Evolutionary conservation across 2,797 vertebrate genomes (phyloP), one percentile per base, ranked within the genome.

Genomic region (Melanotaenia maccullochi): DNA sequence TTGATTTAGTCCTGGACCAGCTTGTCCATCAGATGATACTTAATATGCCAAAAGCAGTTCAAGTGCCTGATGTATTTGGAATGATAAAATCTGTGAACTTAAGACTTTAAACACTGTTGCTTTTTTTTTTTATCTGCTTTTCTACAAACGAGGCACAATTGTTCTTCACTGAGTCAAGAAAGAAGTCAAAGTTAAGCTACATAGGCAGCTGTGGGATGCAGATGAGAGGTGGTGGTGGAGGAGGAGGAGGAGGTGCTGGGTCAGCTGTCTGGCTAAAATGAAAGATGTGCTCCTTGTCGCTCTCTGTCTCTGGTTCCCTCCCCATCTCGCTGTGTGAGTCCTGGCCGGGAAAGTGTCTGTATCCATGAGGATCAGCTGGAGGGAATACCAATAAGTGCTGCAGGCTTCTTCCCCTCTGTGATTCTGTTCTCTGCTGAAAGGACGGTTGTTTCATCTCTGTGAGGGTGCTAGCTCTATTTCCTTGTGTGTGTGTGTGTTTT

Each of bases 321-420:
- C 75, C 77, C 51, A 11, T 75, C 68, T 73, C 84, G 59, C 84
- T 65, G 73, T 81, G 87, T 80, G 88, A 83, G 75, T 66, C 80
- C 73, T 52, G 75, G 81, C 83, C 64, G 77, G 81, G 82, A 88
- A 81, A 90, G 75, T 55, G 82, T 84, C 79, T 87, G 86, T 82
- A 82, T 90, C 88, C 86, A 86, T 86, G 85, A 80, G 81, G 87
- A 91, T 92, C 87, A 88, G 88, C 81, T 91, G 90, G 86, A 89
- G 80, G 86, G 92, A 94, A 94, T 94, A 93, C 89, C 89, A 93
- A 94, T 92, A 84, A 92, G 91, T 84, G 72, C 75, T 4, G 32
- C 81, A 65, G 85, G 84, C 76, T 84, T 90, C 87, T 82, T 86
- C 86, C 90, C 84, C 90, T 85, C 84, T 87, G 85, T 60, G 88